phyloP scores from a whole-genome alignment of 2,797 vertebrate genomes.

The Myotis planiceps region DNA sequence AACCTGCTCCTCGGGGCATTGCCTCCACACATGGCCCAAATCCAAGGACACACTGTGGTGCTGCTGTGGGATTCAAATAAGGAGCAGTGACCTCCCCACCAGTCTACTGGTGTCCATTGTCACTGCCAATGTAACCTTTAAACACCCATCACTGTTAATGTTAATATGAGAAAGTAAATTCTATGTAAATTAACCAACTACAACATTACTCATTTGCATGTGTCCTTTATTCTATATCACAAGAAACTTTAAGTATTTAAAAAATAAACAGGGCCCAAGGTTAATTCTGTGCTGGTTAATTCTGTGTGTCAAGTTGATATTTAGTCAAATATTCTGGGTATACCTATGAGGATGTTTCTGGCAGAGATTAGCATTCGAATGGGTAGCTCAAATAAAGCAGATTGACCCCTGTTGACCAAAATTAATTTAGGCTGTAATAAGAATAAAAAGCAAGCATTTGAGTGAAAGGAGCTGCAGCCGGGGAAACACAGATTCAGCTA shows the following conservation, averaged over 20 bases:
- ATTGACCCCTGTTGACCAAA: neutral
- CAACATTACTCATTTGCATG: neutral
- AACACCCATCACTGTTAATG: neutral
- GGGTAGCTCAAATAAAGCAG: neutral
- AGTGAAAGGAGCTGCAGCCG: neutral
- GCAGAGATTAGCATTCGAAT: neutral
- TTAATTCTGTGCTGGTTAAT: neutral
- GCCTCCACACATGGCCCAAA: neutral
- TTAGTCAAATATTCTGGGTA: neutral
- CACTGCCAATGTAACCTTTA: neutral
- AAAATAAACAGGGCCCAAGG: neutral
- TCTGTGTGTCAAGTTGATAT: neutral
- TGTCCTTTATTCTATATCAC: neutral
- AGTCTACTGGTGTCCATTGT: neutral
- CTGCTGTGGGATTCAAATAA: neutral
- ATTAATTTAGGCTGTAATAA: neutral
- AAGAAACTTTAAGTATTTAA: neutral
- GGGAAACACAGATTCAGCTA: neutral
- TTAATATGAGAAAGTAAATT: neutral
- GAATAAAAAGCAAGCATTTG: neutral
- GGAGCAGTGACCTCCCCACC: accelerated
- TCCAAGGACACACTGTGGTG: neutral
- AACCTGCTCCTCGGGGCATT: neutral
- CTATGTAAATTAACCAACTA: neutral
- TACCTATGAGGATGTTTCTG: neutral